A percentile compares a stretch with the other conserved stretches of the same genome.
phyloP scores from a whole-genome alignment of 2,113 vertebrate genomes.

The Neolamprologus brichardi region DNA sequence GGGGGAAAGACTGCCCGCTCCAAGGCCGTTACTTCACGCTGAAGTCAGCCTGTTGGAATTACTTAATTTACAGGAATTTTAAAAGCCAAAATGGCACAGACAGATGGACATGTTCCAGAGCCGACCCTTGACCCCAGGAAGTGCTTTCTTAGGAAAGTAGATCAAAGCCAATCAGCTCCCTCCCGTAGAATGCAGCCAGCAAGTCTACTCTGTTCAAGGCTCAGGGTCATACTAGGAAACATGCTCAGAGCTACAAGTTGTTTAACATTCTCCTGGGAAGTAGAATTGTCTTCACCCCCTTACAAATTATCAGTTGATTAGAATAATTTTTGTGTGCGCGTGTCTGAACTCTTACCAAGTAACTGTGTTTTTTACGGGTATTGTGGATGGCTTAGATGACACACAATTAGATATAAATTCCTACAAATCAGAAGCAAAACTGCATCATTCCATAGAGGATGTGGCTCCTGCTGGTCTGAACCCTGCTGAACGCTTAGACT shows the following conservation, averaged over 20 bases:
- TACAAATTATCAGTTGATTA: constrained; percentile 55
- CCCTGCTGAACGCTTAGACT: constrained; percentile 26
- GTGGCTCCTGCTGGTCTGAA: constrained; percentile 48
- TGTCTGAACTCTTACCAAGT: not conserved
- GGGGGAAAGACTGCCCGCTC: constrained; percentile 1
- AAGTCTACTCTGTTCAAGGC: constrained; percentile 62
- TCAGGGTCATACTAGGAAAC: constrained; percentile 58
- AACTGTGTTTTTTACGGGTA: not conserved
- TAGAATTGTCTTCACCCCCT: constrained; percentile 55
- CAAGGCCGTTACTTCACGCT: not conserved
- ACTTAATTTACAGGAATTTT: constrained; percentile 72
- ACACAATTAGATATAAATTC: constrained; percentile 32
- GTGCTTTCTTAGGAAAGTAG: constrained; percentile 62
- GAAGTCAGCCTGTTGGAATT: constrained; percentile 49
- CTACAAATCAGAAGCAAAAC: constrained; percentile 23
- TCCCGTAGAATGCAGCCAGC: constrained; percentile 60
- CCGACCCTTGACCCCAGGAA: constrained; percentile 71
- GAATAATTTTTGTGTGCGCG: constrained; percentile 9
- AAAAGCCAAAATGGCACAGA: constrained; percentile 70
- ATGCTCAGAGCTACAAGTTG: constrained; percentile 54
- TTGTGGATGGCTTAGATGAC: not conserved
- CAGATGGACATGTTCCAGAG: constrained; percentile 75
- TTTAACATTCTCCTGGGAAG: constrained; percentile 63
- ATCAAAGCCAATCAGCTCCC: constrained; percentile 77
- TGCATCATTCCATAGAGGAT: constrained; percentile 21